Conservation (phyloP, 2,797 vertebrate genomes). For the Perdix hodgsoniae region DNA sequence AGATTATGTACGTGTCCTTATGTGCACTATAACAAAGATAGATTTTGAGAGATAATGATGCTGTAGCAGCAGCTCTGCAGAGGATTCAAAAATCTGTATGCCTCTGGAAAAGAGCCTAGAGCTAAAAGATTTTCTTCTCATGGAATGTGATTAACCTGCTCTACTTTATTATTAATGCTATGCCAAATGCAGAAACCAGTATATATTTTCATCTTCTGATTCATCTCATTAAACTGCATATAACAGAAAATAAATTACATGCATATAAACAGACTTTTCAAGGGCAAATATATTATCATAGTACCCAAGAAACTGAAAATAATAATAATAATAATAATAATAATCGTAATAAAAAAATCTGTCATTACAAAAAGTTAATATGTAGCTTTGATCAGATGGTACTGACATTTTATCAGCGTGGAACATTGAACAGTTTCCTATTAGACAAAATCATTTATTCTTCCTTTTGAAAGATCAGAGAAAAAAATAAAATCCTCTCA, state of each 20-base stretch:
- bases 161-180: conserved; percentile 23
- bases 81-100: neutral
- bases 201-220: conserved; percentile 15
- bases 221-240: neutral
- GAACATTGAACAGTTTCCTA: conserved; percentile 7
- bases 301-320: neutral
- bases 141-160: neutral
- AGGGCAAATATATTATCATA: neutral
- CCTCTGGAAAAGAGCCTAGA: conserved; percentile 1
- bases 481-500: conserved; percentile 75
- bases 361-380: conserved; percentile 1
- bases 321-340: neutral
- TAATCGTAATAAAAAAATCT: neutral
- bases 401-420: conserved; percentile 21
- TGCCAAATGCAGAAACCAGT: neutral
- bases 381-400: neutral
- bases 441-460: conserved; percentile 43
- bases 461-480: conserved; percentile 76
- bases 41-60: neutral
- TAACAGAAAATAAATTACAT: conserved; percentile 24
- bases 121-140: neutral
- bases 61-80: neutral
- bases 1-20: neutral
- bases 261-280: conserved; percentile 21
- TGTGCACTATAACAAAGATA: neutral